Evolutionary conservation across 1,140 invertebrate species (phyloP).

Genomic region (Pogonognathellus flavescens): DNA sequence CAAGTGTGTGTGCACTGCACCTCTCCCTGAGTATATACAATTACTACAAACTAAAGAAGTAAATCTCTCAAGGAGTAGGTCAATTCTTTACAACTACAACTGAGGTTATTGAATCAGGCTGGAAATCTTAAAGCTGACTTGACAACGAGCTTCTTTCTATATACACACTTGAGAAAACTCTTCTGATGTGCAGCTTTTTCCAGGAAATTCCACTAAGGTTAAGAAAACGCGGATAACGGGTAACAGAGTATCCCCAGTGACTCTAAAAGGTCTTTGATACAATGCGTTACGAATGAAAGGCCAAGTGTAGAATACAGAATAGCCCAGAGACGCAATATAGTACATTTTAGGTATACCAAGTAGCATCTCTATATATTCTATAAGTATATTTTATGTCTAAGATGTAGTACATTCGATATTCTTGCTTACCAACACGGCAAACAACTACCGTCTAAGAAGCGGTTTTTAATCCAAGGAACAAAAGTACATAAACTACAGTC

Average conservation of each 20-base stretch:
- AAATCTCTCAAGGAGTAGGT: conserved; percentile 21
- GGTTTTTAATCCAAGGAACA: conserved; percentile 48
- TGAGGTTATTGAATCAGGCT: conserved; percentile 26
- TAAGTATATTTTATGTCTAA: too few relatives aligned
- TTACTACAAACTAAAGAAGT: conserved; percentile 6
- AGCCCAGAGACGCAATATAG: neutral
- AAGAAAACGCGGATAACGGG: neutral
- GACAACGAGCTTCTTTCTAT: conserved; percentile 2
- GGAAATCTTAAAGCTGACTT: conserved; percentile 1
- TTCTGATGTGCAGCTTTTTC: neutral
- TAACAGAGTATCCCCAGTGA: conserved; percentile 36
- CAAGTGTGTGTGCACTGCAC: neutral
- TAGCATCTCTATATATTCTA: neutral
- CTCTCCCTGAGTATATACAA: neutral
- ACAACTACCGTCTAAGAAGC: conserved; percentile 23
- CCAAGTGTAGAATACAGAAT: conserved; percentile 5
- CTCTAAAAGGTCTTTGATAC: conserved; percentile 19
- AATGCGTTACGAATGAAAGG: conserved; percentile 27
- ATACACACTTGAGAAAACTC: neutral
- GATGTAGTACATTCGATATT: neutral
- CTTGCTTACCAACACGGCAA: too few relatives aligned
- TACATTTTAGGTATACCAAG: neutral
- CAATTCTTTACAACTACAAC: conserved; percentile 9
- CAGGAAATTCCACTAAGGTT: neutral
- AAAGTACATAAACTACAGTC: conserved; percentile 43